A percentile compares a stretch with the other conserved stretches of the same genome.
phyloP scores from a whole-genome alignment of 2,113 vertebrate species.

The Emydocephalus ijimae region DNA sequence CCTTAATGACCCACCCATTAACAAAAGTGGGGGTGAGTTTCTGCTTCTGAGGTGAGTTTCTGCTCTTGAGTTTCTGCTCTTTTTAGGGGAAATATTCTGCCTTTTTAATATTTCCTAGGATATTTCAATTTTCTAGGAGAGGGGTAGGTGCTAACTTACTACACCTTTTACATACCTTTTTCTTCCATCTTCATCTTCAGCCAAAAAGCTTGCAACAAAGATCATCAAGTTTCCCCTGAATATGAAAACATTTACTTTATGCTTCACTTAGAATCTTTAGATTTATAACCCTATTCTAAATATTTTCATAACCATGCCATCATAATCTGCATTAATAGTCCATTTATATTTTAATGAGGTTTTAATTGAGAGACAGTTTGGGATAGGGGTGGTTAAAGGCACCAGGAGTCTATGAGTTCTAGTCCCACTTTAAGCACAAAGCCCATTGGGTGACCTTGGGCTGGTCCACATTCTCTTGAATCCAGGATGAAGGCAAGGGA shows the following conservation, averaged over 20 bases:
- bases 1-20: too few relatives aligned
- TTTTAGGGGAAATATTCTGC: too few relatives aligned
- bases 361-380: neutral
- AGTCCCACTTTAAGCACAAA: neutral
- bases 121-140: too few relatives aligned
- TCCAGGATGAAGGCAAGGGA: neutral
- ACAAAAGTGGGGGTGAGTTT: too few relatives aligned
- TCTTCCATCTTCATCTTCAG: neutral
- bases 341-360: neutral
- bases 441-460: neutral
- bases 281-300: neutral
- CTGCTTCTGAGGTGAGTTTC: too few relatives aligned
- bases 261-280: neutral
- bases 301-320: neutral
- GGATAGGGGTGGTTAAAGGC: neutral
- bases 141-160: too few relatives aligned
- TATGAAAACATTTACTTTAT: neutral
- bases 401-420: neutral
- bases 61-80: too few relatives aligned
- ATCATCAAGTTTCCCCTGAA: neutral
- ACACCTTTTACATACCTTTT: neutral
- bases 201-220: neutral
- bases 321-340: neutral
- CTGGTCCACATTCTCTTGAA: neutral
- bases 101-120: too few relatives aligned